Evolutionary conservation across 2,113 vertebrate species (phyloP), one percentile per base, ranked within the genome.

Genomic region (Hypocryptadius cinnamomeus): DNA sequence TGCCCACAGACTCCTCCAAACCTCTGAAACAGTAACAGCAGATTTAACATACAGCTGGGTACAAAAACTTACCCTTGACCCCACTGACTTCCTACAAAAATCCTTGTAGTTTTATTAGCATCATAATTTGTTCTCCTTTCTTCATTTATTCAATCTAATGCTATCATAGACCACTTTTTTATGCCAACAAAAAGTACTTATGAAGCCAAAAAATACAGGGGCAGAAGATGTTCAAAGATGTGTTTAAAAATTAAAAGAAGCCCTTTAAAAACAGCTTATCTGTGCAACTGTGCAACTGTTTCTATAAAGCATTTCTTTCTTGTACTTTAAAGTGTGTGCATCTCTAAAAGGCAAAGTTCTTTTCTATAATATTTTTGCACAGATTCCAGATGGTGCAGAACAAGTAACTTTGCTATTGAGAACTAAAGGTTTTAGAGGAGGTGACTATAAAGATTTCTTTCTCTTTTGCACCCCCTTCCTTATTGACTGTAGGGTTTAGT

Each of bases 341-440:
- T 78, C 70, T 51, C 47, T 50, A 71, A 91, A 81, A 60, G 83
- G 82, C 72, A 90, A 86, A 95, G 28, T 84, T 79, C 15, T 86
- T 89, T 81, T 47, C 22, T 40, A 61, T 51, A 60, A 64, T 92
- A 42, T 87, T 96, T 95, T 87, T 83, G 53, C 61, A 84, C 57
- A 76, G 81, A 79, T 92, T 89, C 86, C 95, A 95, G 88, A 96
- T 81, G 86, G 81, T 69, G 76, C 50, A 53, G 53, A 95, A 40
- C 35, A 66, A 94, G 64, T 91, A 74, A 94, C 74, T 91, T 78
- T 68, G 71, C 72, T 79, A 42, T 77, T 61, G 56, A 82, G 71
- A 82, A 19, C 53, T 68, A 57, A 91, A 77, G n/a, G 60, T 77
- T 87, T 89, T 68, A 83, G 71, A 92, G 76, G 45, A 92, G 65